A percentile compares a stretch with the other conserved stretches of the same genome.
Conservation (phyloP, 2,888 invertebrate genomes). For the Vesta saturnalis region DNA sequence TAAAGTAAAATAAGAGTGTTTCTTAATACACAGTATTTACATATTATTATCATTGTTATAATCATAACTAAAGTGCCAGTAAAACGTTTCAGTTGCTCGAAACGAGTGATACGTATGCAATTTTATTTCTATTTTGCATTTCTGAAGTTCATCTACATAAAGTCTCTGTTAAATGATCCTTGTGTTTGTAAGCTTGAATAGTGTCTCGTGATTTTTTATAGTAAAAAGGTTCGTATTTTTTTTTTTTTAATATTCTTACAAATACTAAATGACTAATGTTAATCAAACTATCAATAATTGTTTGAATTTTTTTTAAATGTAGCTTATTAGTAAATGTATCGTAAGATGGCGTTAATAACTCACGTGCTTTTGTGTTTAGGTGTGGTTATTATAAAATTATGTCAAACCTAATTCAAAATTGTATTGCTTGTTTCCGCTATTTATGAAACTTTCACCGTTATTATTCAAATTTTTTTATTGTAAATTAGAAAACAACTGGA, state of each 20-base stretch:
- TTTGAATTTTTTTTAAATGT: background rate
- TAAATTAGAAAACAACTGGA: too few relatives aligned
- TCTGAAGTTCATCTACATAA: background rate
- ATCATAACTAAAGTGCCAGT: background rate
- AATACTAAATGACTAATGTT: too few relatives aligned
- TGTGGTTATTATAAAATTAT: too few relatives aligned
- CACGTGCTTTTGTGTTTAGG: background rate
- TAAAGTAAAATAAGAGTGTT: background rate
- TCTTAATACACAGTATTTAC: background rate
- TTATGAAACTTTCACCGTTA: too few relatives aligned
- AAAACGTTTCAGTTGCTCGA: background rate
- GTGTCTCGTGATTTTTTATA: background rate
- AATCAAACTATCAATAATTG: background rate
- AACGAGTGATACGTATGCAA: background rate
- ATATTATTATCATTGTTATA: background rate
- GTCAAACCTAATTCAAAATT: too few relatives aligned
- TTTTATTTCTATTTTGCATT: background rate
- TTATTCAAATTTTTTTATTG: too few relatives aligned
- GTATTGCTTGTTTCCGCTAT: too few relatives aligned
- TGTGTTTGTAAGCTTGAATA: background rate
- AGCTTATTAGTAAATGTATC: background rate
- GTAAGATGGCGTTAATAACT: background rate
- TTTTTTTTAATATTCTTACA: background rate
- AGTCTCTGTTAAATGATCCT: too few relatives aligned
- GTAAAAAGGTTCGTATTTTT: background rate